Percentiles rank a stretch among this genome's conserved stretches.
phyloP scores from a whole-genome alignment of 2,888 invertebrate genomes.

The Protonemura montana region DNA sequence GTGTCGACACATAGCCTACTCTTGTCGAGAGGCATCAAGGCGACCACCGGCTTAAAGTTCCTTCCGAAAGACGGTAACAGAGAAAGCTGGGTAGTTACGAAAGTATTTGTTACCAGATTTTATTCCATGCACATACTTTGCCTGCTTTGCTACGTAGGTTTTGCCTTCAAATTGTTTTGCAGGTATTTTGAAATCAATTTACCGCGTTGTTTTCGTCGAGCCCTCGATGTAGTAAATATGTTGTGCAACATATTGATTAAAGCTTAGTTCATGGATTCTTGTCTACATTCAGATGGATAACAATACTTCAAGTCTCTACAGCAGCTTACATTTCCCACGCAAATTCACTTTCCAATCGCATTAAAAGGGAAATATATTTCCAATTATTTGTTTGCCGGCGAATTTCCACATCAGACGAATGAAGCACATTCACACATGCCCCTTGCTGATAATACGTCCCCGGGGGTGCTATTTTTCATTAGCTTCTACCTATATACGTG shows the following conservation, averaged over 20 bases:
- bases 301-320: not conserved
- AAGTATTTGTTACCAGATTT: too few relatives aligned
- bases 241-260: not conserved
- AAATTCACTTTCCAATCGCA: not conserved
- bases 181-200: not conserved
- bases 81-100: too few relatives aligned
- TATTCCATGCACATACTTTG: too few relatives aligned
- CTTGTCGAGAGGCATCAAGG: too few relatives aligned
- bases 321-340: not conserved
- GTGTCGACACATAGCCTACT: too few relatives aligned
- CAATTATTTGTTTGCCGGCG: not conserved
- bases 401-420: not conserved
- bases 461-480: not conserved
- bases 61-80: too few relatives aligned
- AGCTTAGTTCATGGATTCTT: not conserved
- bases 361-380: not conserved
- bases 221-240: not conserved
- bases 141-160: too few relatives aligned
- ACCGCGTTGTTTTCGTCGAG: not conserved
- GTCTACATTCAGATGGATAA: not conserved
- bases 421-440: not conserved
- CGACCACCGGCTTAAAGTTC: too few relatives aligned
- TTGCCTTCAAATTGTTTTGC: too few relatives aligned
- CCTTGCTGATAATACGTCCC: not conserved
- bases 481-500: not conserved